These are phyloP conservation scores for Brachypodius melanocephalos DNA, from an alignment of 2,113 vertebrate genomes.

Conservation along the genomic window DNA sequence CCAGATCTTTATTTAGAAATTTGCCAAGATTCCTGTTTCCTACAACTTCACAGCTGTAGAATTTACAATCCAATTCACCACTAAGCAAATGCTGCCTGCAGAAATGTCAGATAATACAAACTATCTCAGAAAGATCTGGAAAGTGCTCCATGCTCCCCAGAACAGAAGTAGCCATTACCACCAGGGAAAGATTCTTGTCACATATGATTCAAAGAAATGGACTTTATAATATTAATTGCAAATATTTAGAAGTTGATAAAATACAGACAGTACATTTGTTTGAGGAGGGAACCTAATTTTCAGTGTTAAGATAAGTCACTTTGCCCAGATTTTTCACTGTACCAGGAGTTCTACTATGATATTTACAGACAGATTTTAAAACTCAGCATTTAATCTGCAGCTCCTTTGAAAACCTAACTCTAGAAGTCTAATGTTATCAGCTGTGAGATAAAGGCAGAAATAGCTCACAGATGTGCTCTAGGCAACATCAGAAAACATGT, in stretches of 20 bases:
- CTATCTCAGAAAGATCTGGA: not conserved
- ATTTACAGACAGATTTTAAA: not conserved
- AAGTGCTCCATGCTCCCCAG: not conserved
- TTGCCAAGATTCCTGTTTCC: not conserved
- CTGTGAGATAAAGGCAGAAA: not conserved
- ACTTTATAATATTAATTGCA: not conserved
- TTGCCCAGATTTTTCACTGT: not conserved
- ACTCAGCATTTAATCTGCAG: not conserved
- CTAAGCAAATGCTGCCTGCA: not conserved
- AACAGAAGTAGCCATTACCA: not conserved
- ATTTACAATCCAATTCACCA: not conserved
- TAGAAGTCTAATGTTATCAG: not conserved
- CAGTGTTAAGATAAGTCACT: not conserved
- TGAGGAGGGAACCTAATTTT: not conserved
- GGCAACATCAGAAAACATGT: not conserved
- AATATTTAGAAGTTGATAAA: not conserved
- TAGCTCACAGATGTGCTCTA: not conserved
- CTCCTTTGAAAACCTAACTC: not conserved
- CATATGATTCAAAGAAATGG: not conserved
- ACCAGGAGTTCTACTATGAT: not conserved
- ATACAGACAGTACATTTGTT: not conserved
- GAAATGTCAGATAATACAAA: conserved; percentile 23
- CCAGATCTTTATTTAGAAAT: not conserved
- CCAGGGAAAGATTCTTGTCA: not conserved
- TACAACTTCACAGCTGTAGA: not conserved